Base-by-base conservation (phyloP, 2,888 invertebrate genomes). In the Caenorhabditis sinica region DNA sequence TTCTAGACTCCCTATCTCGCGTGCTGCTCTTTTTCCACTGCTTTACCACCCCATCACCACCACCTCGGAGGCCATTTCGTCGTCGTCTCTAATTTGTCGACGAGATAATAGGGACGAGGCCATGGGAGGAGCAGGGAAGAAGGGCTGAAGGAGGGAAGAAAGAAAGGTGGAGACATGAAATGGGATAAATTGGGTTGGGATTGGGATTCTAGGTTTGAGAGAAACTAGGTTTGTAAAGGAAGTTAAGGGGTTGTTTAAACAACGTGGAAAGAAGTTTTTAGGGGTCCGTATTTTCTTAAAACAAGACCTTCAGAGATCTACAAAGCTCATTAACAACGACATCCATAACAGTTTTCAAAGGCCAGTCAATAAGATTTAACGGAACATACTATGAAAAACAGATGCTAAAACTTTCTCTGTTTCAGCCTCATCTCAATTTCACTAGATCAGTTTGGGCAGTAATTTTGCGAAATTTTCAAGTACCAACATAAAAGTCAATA, bases 101-200 rank as follows among this genome's bases (percentile, higher is more conserved):
- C n/a, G 49, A 28, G 68, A 53, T 68, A 68, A 68, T 68, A 17
- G 68, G 51, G 51, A 30, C 36, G 51, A 30, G 68, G 33, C 30
- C 23, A 4, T 61, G 36, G 40, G 28, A 23, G 36, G n/a, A 20
- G 60, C 33, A 17, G 45, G 17, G 17, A 45, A 17, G 15, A 45
- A 45, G 5, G 8, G 45, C 25, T 25, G 58, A 28, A 58, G 23
- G 51, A 28, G 53, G n/a, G 25, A 17, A 45, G 23, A 53, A 53
- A 9, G 56, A n/a, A 49, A 20, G 49, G 17, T 40, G 17, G 53
- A n/a, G 17, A 49, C 40, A 40, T 11, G 40, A 51, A 17, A 3
- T 60, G 43, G 28, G 30, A 66, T 51, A 53, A 68, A 68, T 51
- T 51, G 68, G 23, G 20, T 68, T 68, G 68, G 36, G 33, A 51